Base-by-base conservation (phyloP, 2,113 vertebrate genomes). In the Misgurnus mizolepis region DNA sequence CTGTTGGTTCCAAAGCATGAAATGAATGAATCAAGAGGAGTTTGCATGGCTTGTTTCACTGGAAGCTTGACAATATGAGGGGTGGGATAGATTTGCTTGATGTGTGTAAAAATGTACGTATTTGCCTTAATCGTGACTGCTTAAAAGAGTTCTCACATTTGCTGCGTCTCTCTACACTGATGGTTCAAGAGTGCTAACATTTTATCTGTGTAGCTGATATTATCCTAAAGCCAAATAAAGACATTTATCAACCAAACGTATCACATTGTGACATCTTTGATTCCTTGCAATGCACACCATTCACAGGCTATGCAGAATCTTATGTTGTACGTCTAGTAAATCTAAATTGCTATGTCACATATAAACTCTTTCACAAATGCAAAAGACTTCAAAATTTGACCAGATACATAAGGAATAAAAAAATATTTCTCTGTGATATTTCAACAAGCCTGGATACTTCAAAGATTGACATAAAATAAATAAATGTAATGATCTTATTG, bases 221-320 rank as follows among this genome's bases (percentile, higher is more conserved):
- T 90, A 83, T 84, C 87, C 89, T 87, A 88, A 93, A 92, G 91
- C 92, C 91, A 94, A 94, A 94, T 94, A 94, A 94, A 94, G 87
- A 89, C 89, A 91, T 92, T 93, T 91, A 92, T 89, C 89, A 93
- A 93, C 91, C 90, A 91, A 55, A 39, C 39, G 14, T 62, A 45
- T n/a, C 22, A 68, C 8, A 27, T 10, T 56, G 12, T 14, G 22
- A 17, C 47, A 53, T 73, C 40, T 60, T 64, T 69, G 11, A 55
- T 58, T 14, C 12, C 55, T 71, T 69, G 50, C 50, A 53, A 12
- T 27, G 18, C 47, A 18, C 7, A n/a, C 41, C 67, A 53, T 53
- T 58, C 17, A 58, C 55, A 58, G 3, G n/a, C 55, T 18, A 18
- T 58, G 55, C 55, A 58, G n/a, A 58, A 58, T 6, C 2, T 58